Percentiles rank a stretch among this genome's conserved stretches.
Conservation (phyloP, 2,888 invertebrate species). For the Conus canariensis region DNA sequence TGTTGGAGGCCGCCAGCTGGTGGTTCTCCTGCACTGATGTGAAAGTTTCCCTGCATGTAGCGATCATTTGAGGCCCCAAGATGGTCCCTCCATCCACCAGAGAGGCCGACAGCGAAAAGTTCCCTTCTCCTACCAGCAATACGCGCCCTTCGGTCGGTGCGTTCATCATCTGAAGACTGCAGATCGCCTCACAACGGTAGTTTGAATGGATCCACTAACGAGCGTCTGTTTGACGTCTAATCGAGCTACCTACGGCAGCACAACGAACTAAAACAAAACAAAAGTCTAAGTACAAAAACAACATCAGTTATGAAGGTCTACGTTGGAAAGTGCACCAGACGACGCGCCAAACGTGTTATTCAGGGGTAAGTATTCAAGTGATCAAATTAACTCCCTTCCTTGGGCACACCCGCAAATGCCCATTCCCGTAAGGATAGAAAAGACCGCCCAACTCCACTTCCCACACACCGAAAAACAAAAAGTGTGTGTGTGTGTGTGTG, state of each 20-base stretch:
- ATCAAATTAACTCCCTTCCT: too few species aligned
- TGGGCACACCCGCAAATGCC: too few species aligned
- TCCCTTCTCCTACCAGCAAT: constrained; percentile 82
- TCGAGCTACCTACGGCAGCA: too few species aligned
- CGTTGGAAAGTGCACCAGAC: background rate
- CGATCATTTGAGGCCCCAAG: constrained; percentile 71
- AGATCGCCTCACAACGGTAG: background rate
- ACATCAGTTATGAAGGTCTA: background rate
- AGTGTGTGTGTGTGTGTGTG: too few species aligned
- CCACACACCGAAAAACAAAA: too few species aligned
- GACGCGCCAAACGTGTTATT: constrained; percentile 1
- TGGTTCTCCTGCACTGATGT: constrained; percentile 61
- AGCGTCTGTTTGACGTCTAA: too few species aligned
- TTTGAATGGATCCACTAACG: too few species aligned
- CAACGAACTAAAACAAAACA: too few species aligned
- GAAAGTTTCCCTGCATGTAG: constrained; percentile 79
- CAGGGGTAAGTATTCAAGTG: background rate
- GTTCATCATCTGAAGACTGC: constrained; percentile 50
- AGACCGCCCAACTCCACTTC: too few species aligned
- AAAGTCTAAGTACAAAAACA: too few species aligned
- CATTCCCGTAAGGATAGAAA: too few species aligned
- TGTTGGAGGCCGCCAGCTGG: constrained; percentile 68
- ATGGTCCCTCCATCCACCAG: constrained; percentile 65
- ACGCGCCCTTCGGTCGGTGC: constrained; percentile 52
- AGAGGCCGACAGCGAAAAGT: constrained; percentile 81